Evolutionary conservation across 2,888 invertebrate species (phyloP).

Genomic region (Sarcophaga subvicina): DNA sequence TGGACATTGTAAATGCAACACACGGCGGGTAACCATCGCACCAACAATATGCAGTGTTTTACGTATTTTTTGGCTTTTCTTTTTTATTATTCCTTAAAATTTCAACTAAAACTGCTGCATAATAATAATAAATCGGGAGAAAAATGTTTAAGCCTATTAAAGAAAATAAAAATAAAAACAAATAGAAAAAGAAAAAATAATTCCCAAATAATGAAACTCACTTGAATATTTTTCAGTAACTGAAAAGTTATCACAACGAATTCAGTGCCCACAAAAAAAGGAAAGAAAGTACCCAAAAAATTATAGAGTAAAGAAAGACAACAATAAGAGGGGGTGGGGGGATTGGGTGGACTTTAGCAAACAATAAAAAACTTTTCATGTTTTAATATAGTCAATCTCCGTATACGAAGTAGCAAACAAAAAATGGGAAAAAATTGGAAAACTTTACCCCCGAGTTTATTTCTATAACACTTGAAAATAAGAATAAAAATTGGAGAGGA

Average conservation of each 20-base stretch:
- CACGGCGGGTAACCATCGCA: too few species aligned
- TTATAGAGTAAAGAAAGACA: constrained; percentile 46
- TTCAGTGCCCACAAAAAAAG: neutral
- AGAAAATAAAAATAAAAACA: constrained; percentile 7
- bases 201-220: neutral
- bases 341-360: constrained; percentile 27
- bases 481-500: neutral
- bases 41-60: too few species aligned
- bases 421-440: neutral
- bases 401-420: neutral
- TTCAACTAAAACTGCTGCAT: too few species aligned
- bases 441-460: constrained; percentile 10
- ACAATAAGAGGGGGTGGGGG: neutral
- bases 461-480: neutral
- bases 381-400: constrained; percentile 56
- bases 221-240: too few species aligned
- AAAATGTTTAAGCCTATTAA: constrained; percentile 26
- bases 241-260: too few species aligned
- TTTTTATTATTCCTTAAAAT: too few species aligned
- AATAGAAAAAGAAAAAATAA: constrained; percentile 14
- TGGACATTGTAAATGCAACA: neutral
- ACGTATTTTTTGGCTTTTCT: too few species aligned
- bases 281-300: constrained; percentile 19
- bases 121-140: neutral
- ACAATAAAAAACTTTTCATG: constrained; percentile 49